Evolutionary conservation across 2,797 vertebrate genomes (phyloP).

Genomic region (Fundulus diaphanus): DNA sequence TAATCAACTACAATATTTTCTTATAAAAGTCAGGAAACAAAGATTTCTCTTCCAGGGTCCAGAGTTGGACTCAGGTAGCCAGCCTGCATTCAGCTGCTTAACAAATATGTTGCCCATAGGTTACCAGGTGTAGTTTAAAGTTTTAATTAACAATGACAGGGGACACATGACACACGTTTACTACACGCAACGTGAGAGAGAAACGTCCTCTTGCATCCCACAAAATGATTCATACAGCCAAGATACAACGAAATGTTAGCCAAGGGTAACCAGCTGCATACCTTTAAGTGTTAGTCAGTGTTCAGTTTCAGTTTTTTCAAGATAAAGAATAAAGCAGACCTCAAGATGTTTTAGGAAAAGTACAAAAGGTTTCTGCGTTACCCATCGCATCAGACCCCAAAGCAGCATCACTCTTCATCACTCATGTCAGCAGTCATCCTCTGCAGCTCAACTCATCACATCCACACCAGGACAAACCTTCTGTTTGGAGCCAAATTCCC

Average conservation of each 20-base stretch:
- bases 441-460: conserved; percentile 23
- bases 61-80: no score
- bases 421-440: conserved; percentile 46
- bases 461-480: conserved; percentile 40
- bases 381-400: conserved; percentile 26
- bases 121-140: no score
- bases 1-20: no score
- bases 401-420: conserved; percentile 30
- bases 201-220: neutral
- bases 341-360: neutral
- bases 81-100: no score
- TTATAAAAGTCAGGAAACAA: no score
- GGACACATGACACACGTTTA: no score
- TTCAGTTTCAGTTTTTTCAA: neutral
- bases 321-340: conserved; percentile 12
- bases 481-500: conserved; percentile 26
- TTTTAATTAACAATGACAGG: no score
- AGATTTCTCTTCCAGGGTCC: no score
- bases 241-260: neutral
- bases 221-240: neutral
- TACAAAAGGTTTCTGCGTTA: conserved; percentile 11
- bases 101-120: no score
- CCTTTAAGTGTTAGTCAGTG: neutral
- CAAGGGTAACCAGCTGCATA: neutral
- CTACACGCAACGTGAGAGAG: neutral